Conservation (phyloP, 2,888 invertebrate genomes). For the Lycocerus yunnanus region DNA sequence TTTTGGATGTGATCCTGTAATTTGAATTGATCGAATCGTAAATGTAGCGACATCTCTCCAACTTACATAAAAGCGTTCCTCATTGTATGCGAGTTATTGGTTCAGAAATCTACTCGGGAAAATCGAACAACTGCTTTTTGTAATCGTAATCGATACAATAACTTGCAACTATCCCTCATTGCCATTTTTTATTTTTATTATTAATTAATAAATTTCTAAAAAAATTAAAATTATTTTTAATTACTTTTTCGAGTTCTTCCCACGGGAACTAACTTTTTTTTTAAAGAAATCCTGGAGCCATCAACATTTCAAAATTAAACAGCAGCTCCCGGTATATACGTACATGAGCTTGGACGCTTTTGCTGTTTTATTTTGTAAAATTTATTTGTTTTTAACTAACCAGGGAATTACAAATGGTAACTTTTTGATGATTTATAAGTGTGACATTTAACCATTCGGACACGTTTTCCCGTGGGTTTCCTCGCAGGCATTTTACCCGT, state of each 20-base stretch:
- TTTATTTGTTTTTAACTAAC: neutral
- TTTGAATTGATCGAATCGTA: neutral
- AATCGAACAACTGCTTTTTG: neutral
- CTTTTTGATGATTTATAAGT: neutral
- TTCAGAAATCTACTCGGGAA: neutral
- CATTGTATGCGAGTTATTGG: neutral
- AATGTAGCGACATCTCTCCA: neutral
- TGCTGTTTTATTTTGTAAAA: neutral
- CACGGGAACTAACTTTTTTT: too few relatives aligned
- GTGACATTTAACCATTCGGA: neutral
- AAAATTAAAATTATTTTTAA: too few relatives aligned
- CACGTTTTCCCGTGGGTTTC: neutral
- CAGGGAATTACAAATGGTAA: neutral
- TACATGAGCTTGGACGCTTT: neutral
- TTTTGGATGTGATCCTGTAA: neutral
- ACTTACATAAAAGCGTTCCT: neutral
- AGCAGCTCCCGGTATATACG: too few relatives aligned
- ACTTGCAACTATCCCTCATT: neutral
- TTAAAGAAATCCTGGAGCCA: too few relatives aligned
- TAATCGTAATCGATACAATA: neutral
- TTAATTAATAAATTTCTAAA: too few relatives aligned
- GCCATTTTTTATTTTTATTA: too few relatives aligned
- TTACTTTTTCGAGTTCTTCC: too few relatives aligned
- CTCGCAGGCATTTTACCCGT: neutral
- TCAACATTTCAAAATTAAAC: too few relatives aligned